Evolutionary conservation across 1,140 invertebrate genomes (phyloP).

Genomic region (Polypedilum vanderplanki): DNA sequence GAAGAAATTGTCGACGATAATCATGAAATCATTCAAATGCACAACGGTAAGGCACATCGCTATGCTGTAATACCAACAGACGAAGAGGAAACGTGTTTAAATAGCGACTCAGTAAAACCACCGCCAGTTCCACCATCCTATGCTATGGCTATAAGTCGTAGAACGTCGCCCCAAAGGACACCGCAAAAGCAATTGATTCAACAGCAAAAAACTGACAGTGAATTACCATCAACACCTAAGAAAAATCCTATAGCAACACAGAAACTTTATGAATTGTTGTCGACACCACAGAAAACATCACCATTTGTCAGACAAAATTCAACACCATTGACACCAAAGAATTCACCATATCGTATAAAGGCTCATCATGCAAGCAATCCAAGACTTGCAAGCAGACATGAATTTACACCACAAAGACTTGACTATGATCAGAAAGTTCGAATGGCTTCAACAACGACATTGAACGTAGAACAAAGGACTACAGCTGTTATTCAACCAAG

Average conservation of each 20-base stretch:
- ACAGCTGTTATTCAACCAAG: conserved; percentile 43
- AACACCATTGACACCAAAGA: conserved; percentile 42
- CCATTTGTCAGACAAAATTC: conserved; percentile 46
- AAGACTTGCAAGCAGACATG: conserved; percentile 42
- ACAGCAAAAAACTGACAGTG: conserved; percentile 34
- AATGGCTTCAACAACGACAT: conserved; percentile 23
- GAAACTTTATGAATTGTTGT: conserved; percentile 63
- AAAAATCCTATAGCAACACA: conserved; percentile 61
- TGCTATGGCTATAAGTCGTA: conserved; percentile 38
- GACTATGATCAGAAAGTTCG: conserved; percentile 39
- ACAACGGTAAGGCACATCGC: conserved; percentile 51
- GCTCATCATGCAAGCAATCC: conserved; percentile 45
- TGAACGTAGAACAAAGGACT: conserved; percentile 34
- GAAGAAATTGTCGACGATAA: conserved; percentile 48
- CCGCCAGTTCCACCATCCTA: not conserved
- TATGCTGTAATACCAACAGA: conserved; percentile 54
- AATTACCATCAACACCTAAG: conserved; percentile 43
- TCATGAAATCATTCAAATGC: conserved; percentile 53
- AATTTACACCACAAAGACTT: conserved; percentile 39
- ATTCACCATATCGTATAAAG: conserved; percentile 40
- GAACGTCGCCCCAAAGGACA: conserved; percentile 23
- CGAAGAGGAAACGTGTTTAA: conserved; percentile 44
- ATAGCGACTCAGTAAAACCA: conserved; percentile 31
- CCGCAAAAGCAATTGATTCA: conserved; percentile 29
- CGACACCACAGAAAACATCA: conserved; percentile 55